phyloP scores from a whole-genome alignment of 1,140 invertebrate species.

The Halyomorpha halys region DNA sequence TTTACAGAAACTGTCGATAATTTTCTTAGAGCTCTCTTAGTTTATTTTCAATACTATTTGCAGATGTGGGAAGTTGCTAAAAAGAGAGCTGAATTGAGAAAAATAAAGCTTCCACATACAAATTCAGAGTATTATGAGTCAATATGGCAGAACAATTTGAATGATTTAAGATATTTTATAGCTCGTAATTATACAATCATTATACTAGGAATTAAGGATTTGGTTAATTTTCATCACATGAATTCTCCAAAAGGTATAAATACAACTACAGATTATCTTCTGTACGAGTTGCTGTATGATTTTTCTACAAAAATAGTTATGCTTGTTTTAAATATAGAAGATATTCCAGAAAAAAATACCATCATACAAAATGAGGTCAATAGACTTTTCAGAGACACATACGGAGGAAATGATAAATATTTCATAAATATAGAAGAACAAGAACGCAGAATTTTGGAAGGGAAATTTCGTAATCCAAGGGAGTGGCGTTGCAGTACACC shows the following conservation, averaged over 20 bases:
- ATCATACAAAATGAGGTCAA: background rate
- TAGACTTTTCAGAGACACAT: background rate
- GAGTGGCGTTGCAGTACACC: background rate
- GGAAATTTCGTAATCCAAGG: background rate
- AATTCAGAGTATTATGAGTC: background rate
- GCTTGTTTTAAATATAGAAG: background rate
- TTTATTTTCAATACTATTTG: constrained; percentile 9
- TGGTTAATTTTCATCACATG: constrained; percentile 1
- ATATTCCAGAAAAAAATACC: background rate
- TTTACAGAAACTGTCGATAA: constrained; percentile 6
- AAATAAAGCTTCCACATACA: background rate
- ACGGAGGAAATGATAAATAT: background rate
- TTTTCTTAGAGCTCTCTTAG: background rate
- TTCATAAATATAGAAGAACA: too few relatives aligned
- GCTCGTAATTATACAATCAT: constrained; percentile 6
- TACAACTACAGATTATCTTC: background rate
- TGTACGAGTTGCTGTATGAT: background rate
- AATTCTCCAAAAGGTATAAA: background rate
- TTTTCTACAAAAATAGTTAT: constrained; percentile 10
- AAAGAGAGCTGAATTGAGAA: constrained; percentile 2
- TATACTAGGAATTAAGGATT: background rate
- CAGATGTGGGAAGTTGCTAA: background rate
- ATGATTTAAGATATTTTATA: constrained; percentile 7
- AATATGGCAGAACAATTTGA: constrained; percentile 3
- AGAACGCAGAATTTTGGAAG: constrained; percentile 5